Evolutionary conservation across 2,113 vertebrate genomes (phyloP).

Genomic region (Illadopsis cleaveri): DNA sequence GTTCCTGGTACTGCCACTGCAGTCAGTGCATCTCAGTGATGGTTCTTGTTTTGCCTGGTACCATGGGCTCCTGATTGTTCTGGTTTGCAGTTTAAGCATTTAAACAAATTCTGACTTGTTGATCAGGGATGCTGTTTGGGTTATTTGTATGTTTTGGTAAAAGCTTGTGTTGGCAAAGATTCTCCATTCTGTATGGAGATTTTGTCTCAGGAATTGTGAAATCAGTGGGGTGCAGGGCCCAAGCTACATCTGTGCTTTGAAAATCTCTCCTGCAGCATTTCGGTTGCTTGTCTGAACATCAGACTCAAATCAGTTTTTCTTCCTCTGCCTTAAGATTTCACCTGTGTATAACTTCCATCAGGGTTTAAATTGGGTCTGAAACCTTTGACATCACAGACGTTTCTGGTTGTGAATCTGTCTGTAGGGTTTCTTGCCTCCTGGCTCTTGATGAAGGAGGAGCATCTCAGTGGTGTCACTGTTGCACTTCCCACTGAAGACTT

Average conservation of each 20-base stretch:
- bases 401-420: background rate
- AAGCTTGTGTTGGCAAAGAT: background rate
- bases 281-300: background rate
- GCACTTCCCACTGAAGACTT: background rate
- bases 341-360: background rate
- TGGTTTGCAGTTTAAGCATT: background rate
- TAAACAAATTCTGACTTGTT: background rate
- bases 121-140: background rate
- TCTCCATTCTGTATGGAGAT: fast-evolving
- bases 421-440: background rate
- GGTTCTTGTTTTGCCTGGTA: background rate
- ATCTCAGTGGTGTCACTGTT: background rate
- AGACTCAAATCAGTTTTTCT: background rate
- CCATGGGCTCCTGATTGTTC: background rate
- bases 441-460: background rate
- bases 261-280: background rate
- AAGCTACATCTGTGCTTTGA: fast-evolving
- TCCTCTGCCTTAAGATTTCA: background rate
- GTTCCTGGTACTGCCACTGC: background rate
- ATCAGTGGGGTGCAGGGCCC: background rate
- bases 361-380: background rate
- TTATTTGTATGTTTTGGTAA: background rate
- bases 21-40: background rate
- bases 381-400: background rate
- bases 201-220: background rate